A percentile compares a stretch with the other conserved stretches of the same genome.
phyloP scores from a whole-genome alignment of 2,113 vertebrate genomes.

The Melanerpes formicivorus region DNA sequence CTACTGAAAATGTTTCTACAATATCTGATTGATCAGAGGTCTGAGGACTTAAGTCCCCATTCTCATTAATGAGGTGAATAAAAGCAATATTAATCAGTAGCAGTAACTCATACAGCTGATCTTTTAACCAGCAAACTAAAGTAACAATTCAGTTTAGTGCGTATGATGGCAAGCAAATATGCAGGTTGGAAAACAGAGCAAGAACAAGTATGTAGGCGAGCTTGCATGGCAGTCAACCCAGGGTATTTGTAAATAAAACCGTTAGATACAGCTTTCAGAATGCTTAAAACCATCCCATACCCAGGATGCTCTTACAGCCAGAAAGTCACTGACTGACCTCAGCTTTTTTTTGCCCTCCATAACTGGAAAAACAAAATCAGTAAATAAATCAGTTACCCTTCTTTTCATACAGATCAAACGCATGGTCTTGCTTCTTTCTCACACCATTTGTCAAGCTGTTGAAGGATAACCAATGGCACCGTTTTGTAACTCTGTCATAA shows the following conservation, averaged over 20 bases:
- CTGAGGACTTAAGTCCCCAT: not conserved
- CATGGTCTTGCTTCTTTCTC: conserved; percentile 84
- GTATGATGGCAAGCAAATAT: not conserved
- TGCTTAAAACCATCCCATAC: not conserved
- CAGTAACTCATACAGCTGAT: not conserved
- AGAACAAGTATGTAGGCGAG: not conserved
- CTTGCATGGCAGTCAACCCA: not conserved
- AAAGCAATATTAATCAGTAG: not conserved
- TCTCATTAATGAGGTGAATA: not conserved
- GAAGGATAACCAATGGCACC: conserved; percentile 95
- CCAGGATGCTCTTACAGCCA: not conserved
- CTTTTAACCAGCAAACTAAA: not conserved
- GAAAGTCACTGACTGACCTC: not conserved
- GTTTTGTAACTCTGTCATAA: conserved; percentile 83
- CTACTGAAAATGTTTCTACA: not conserved
- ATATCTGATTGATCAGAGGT: not conserved
- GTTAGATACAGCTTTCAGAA: not conserved
- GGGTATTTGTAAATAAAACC: not conserved
- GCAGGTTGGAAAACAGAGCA: not conserved
- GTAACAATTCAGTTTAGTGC: not conserved
- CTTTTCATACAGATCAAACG: conserved; percentile 94
- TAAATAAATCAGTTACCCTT: conserved; percentile 87
- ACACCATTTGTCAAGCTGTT: conserved; percentile 88
- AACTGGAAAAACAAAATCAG: conserved; percentile 37
- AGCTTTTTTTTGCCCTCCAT: not conserved